phyloP scores from a whole-genome alignment of 2,888 invertebrate genomes.

The Polyploca ridens region DNA sequence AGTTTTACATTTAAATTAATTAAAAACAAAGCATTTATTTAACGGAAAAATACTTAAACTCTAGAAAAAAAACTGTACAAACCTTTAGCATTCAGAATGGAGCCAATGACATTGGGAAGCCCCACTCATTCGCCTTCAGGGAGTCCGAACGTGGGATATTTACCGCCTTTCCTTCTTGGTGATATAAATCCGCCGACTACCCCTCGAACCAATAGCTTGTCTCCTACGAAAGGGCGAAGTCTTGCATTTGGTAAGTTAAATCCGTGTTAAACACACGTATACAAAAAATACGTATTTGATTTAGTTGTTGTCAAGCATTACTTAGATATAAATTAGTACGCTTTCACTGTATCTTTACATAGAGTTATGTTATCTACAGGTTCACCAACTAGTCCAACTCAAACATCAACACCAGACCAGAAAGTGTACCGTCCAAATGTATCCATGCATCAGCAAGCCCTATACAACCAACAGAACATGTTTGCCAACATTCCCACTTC shows the following conservation, averaged over 20 bases:
- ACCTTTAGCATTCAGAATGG: constrained; percentile 82
- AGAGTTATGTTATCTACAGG: constrained; percentile 46
- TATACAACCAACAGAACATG: constrained; percentile 75
- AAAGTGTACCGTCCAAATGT: constrained; percentile 78
- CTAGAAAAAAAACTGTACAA: neutral
- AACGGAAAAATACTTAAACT: neutral
- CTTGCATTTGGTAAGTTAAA: constrained; percentile 84
- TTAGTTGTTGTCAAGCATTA: too few relatives aligned
- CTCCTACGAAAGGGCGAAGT: constrained; percentile 83
- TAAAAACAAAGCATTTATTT: neutral
- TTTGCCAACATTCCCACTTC: constrained; percentile 59
- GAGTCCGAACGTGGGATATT: constrained; percentile 87
- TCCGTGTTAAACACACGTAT: too few relatives aligned
- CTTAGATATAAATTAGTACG: too few relatives aligned
- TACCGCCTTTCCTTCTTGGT: constrained; percentile 92
- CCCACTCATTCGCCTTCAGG: constrained; percentile 89
- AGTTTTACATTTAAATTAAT: too few relatives aligned
- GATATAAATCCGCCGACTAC: constrained; percentile 86
- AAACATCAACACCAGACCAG: constrained; percentile 76
- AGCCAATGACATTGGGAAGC: constrained; percentile 93
- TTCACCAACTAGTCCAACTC: constrained; percentile 74
- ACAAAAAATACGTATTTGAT: too few relatives aligned
- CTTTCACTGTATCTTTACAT: too few relatives aligned
- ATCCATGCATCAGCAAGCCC: constrained; percentile 77
- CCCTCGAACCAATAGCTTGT: constrained; percentile 84